Evolutionary conservation across 2,888 invertebrate genomes (phyloP).

Genomic region (Drosophila tripunctata): DNA sequence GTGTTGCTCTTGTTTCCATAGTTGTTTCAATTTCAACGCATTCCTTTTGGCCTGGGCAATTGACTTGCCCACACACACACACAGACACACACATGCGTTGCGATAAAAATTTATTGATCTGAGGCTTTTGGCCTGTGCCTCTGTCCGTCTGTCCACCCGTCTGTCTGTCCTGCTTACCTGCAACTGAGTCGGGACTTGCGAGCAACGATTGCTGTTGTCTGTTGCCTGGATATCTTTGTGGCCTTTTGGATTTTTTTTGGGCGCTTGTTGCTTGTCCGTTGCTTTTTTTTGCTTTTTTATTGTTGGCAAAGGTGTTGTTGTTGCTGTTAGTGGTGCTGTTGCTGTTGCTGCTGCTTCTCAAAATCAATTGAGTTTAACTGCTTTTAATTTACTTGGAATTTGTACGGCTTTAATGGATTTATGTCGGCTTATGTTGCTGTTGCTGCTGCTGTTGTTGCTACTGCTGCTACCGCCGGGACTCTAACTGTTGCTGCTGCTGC

Average conservation of each 20-base stretch:
- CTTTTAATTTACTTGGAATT: conserved; percentile 77
- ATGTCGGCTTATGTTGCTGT: conserved; percentile 72
- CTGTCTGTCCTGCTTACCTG: conserved; percentile 13
- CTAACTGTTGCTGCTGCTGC: conserved; percentile 18
- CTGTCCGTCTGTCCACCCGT: conserved; percentile 10
- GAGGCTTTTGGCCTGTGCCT: conserved; percentile 65
- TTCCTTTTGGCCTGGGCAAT: conserved; percentile 65
- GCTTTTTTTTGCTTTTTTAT: conserved; percentile 77
- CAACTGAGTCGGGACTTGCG: conserved; percentile 20
- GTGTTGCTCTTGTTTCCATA: conserved; percentile 54
- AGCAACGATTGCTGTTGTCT: conserved; percentile 9
- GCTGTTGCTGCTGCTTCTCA: conserved; percentile 57
- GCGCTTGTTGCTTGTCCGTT: conserved; percentile 49
- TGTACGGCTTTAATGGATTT: conserved; percentile 77
- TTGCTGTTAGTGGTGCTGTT: conserved; percentile 37
- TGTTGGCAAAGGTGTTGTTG: conserved; percentile 60
- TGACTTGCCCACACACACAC: conserved; percentile 52
- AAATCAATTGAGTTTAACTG: conserved; percentile 78
- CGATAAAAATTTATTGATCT: conserved; percentile 74
- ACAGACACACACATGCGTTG: conserved; percentile 37
- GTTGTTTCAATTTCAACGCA: conserved; percentile 74
- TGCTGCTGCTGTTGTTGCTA: conserved; percentile 18
- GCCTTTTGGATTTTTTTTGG: conserved; percentile 48
- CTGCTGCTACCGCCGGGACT: conserved; percentile 8
- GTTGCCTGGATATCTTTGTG: conserved; percentile 38